Conservation (phyloP, 2,113 vertebrate genomes). For the Mastomys coucha region DNA sequence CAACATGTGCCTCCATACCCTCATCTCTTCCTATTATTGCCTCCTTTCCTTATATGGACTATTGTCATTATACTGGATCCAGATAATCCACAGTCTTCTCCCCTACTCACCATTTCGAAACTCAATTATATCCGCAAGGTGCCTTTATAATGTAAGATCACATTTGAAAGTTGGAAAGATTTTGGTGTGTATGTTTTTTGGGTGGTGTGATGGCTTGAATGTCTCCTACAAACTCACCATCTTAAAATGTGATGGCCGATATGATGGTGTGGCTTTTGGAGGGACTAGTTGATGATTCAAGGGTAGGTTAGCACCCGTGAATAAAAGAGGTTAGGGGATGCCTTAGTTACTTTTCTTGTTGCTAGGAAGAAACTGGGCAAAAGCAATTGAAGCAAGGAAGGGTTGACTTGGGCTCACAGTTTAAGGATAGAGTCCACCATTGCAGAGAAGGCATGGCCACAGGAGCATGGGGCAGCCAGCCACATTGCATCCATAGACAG, state of each 20-base stretch:
- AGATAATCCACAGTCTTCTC: background rate
- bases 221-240: background rate
- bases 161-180: background rate
- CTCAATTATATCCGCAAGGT: background rate
- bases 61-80: background rate
- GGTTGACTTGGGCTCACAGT: background rate
- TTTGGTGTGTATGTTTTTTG: background rate
- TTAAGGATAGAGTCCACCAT: background rate
- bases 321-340: background rate
- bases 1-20: background rate
- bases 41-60: background rate
- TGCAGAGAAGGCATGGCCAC: background rate
- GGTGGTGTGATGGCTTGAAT: background rate
- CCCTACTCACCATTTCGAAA: background rate
- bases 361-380: too few species aligned
- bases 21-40: background rate
- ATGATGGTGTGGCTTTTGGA: background rate
- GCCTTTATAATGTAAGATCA: background rate
- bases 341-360: background rate
- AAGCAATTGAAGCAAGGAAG: background rate
- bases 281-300: background rate
- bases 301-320: background rate
- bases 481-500: too few species aligned
- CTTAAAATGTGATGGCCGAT: background rate
- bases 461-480: too few species aligned